Evolutionary conservation across 2,888 invertebrate genomes (phyloP).

Genomic region (Trimorus sp.): DNA sequence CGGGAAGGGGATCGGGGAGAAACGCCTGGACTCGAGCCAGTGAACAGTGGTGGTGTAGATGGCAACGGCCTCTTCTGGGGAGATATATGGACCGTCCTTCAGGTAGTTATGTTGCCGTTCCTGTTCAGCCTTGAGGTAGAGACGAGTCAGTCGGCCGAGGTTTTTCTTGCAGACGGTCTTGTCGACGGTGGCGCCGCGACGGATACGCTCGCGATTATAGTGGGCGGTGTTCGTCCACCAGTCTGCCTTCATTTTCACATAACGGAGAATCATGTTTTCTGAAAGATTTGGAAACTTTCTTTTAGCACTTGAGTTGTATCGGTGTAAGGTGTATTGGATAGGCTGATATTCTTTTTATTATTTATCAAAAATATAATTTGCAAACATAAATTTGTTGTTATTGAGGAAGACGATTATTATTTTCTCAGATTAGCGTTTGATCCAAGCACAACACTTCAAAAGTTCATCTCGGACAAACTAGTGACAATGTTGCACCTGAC

Average conservation of each 20-base stretch:
- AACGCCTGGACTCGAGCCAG: conserved; percentile 99
- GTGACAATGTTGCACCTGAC: conserved; percentile 71
- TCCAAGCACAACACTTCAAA: conserved; percentile 72
- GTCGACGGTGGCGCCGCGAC: conserved; percentile 99
- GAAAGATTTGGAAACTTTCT: too few species aligned
- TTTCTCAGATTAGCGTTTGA: conserved; percentile 74
- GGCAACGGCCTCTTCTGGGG: conserved; percentile 99
- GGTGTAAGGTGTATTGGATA: too few species aligned
- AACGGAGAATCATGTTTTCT: conserved; percentile 99
- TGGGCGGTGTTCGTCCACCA: conserved; percentile 99
- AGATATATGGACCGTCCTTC: conserved; percentile 99
- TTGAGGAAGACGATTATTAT: too few species aligned
- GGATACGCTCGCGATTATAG: conserved; percentile 99
- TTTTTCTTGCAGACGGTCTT: conserved; percentile 99
- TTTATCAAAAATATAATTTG: too few species aligned
- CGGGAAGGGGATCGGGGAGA: conserved; percentile 99
- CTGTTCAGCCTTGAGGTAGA: conserved; percentile 99
- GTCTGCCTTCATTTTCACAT: conserved; percentile 99
- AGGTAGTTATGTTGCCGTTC: conserved; percentile 99
- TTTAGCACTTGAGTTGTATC: too few species aligned
- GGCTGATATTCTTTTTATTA: too few species aligned
- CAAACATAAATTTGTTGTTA: too few species aligned
- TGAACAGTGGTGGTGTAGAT: conserved; percentile 99
- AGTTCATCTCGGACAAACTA: conserved; percentile 75
- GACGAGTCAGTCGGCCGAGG: conserved; percentile 96